Conservation (phyloP, 2,113 vertebrate genomes). For the Alouatta palliata region DNA sequence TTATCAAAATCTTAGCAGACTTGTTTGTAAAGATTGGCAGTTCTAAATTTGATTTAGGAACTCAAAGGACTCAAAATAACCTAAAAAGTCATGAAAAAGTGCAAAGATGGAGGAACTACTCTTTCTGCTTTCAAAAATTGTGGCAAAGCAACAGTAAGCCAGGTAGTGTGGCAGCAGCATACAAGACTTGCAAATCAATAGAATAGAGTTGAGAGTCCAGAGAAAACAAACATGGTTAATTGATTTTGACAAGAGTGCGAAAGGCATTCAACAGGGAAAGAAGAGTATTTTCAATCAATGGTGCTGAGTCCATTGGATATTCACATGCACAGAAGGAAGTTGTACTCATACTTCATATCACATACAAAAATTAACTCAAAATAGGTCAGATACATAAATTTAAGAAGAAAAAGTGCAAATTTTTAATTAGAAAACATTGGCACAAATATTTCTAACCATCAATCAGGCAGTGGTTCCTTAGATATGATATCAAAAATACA, state of each 20-base stretch:
- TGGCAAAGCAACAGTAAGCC: neutral
- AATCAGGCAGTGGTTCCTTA: neutral
- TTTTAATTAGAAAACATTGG: neutral
- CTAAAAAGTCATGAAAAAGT: neutral
- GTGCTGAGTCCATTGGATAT: neutral
- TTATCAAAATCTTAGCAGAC: neutral
- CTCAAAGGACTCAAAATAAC: neutral
- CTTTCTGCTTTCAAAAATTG: neutral
- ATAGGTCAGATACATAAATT: neutral
- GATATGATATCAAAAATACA: neutral
- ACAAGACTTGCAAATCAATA: neutral
- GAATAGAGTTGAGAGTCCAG: neutral
- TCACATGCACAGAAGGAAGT: neutral
- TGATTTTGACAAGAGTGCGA: neutral
- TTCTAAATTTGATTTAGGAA: neutral
- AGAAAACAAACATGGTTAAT: no score
- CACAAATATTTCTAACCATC: neutral
- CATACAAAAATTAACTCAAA: neutral
- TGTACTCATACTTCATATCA: neutral
- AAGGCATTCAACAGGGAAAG: neutral
- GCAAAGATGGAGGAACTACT: neutral
- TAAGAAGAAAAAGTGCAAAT: neutral
- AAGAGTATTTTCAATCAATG: neutral
- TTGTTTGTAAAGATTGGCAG: neutral
- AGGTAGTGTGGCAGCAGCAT: neutral